These are phyloP conservation scores for Eurytoma adleriae DNA, from an alignment of 2,888 invertebrate genomes.

Conservation along the genomic window DNA sequence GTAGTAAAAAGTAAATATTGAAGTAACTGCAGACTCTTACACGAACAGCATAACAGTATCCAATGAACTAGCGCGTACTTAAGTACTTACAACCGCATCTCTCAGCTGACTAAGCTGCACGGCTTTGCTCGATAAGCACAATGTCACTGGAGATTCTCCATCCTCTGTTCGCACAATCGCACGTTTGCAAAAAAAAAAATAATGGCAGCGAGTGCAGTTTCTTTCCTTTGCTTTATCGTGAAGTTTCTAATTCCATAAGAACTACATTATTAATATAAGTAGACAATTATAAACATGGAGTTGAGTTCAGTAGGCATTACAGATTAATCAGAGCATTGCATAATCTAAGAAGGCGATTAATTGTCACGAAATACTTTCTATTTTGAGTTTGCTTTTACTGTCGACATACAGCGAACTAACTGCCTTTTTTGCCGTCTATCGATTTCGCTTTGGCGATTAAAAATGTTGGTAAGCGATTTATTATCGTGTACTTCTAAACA, in stretches of 20 bases:
- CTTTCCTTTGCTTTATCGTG: neutral
- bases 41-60: conserved; percentile 12
- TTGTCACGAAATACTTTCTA: conserved; percentile 22
- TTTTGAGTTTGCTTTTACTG: conserved; percentile 1
- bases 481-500: no score
- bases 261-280: neutral
- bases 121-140: conserved; percentile 37
- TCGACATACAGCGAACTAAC: neutral
- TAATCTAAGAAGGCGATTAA: neutral
- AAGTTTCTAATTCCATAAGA: neutral
- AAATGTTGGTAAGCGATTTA: neutral
- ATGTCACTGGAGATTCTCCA: conserved; percentile 48
- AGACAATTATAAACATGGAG: no score
- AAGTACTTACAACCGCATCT: conserved; percentile 17
- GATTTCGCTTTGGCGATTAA: neutral
- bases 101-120: conserved; percentile 33
- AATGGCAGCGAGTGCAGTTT: neutral
- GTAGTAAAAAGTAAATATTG: conserved; percentile 34
- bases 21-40: conserved; percentile 7
- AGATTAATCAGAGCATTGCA: conserved; percentile 2
- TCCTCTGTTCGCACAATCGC: conserved; percentile 38
- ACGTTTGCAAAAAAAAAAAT: conserved; percentile 18
- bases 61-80: neutral
- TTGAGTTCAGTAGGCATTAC: conserved; percentile 3
- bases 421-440: neutral